Base-by-base conservation (phyloP, 1,140 invertebrate genomes). In the Sarcophaga peregrina region DNA sequence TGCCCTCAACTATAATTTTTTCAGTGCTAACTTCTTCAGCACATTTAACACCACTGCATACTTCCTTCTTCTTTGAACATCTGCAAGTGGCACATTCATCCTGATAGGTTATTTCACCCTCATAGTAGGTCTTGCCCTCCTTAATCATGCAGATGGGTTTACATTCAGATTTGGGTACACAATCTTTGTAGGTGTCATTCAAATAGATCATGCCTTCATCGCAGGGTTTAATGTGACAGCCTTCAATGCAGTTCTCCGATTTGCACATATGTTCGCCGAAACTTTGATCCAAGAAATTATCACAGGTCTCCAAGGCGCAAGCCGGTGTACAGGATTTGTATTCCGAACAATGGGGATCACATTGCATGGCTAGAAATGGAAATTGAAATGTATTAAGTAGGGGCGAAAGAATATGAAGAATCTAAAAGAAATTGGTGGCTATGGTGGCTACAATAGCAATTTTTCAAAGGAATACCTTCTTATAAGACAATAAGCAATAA, bases 261-360 rank as follows among this genome's bases (percentile, higher is more conserved):
- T 92, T 91, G 85, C 96, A 97, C 76, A 94, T 90, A 82, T 92
- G 89, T 47, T 93, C 91, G 52, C 91, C 86, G 76, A 94, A 90
- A 5, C 88, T 89, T 83, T 95, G 93, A 11, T 93, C 92, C 25
- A 94, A 91, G n/a, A 94, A 91, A 87, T 96, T 96, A 83, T 97
- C 95, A 87, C 97, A 98, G 0, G 96, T 97, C 89, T 95, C 94
- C 3, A 92, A 91, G 0, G 96, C 95, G 88, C 97, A 98, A 1
- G 95, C 93, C 0, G 95, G 93, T 7, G 97, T 92, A 86, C 96
- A 97, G 5, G 96, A 93, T 80, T 93, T 95, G 90, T 97, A 98
- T 9, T 92, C 93, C 3, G 94, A 93, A 85, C 96, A 96, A 20
- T 92, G 91, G 84, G 94, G 93, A 88, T 97, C 95, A 88, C 97